Evolutionary conservation across 1,140 invertebrate genomes (phyloP), one percentile per base, ranked within the genome.

Genomic region (Phymastichus coffea): DNA sequence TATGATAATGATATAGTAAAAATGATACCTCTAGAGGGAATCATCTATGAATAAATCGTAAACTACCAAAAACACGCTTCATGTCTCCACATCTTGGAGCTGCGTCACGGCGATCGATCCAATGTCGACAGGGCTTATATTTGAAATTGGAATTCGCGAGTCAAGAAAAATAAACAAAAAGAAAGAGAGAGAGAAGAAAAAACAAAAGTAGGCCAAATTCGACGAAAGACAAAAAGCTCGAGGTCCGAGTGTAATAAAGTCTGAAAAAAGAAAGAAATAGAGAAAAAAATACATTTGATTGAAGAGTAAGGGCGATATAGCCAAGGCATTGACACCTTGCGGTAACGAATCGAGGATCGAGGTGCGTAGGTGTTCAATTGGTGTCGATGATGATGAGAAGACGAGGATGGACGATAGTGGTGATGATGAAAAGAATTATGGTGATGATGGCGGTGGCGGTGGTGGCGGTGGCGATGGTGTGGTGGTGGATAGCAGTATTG

Each of bases 341-440:
- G 75, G 63, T 76, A 71, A 76, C 69, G 74, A 68, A 76, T 78
- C 70, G 73, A 80, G 72, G 72, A 78, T 70, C 77, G 76, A 78
- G 77, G 74, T 76, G 69, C 74, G 70, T 74, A 73, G 69, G 69
- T 74, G 68, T 71, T 74, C 23, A 25, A 23, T 67, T 74, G 72
- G 66, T 73, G 74, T 71, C 74, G 74, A 65, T 75, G 71, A 65
- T 73, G 70, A 63, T 75, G 73, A 70, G 70, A 76, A 71, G 74
- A 64, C 70, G 54, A 68, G 76, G 71, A 72, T 67, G 76, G 71
- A 67, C 74, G 66, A 66, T 69, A 67, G 66, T 68, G 68, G 67
- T 74, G 66, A 63, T 69, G 64, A 51, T 71, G 63, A 44, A 69
- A 66, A 43, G 68, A 63, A 41, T 67, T 57, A 28, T 67, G 66